phyloP scores from a whole-genome alignment of 2,113 vertebrate genomes.

The Atherinomorus stipes region DNA sequence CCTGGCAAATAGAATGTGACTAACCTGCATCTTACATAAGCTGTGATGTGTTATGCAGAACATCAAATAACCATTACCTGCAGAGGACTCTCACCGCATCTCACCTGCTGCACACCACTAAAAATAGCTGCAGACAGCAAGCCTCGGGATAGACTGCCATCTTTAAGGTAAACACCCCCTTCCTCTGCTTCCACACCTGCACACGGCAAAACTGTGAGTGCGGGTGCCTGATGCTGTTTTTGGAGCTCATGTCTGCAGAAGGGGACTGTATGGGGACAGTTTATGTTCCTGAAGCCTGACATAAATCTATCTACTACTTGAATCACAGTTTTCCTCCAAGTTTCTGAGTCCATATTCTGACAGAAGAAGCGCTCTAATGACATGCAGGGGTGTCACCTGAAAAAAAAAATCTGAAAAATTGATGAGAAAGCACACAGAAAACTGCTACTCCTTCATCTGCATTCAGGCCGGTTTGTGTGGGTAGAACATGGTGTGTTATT shows the following conservation, averaged over 20 bases:
- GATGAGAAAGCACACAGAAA: background rate
- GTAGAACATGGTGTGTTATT: background rate
- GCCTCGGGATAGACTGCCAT: background rate
- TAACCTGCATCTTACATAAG: conserved; percentile 43
- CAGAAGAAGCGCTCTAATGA: background rate
- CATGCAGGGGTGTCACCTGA: background rate
- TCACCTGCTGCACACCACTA: background rate
- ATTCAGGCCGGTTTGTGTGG: background rate
- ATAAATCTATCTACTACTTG: background rate
- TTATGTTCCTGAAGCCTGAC: background rate
- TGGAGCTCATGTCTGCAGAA: background rate
- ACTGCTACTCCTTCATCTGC: background rate
- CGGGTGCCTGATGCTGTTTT: background rate
- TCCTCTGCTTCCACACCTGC: background rate
- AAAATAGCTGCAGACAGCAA: background rate
- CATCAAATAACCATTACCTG: background rate
- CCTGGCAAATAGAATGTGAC: conserved; percentile 23
- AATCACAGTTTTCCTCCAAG: background rate
- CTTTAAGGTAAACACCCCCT: background rate
- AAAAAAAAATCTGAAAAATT: background rate
- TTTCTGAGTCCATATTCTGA: background rate
- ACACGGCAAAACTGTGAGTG: background rate
- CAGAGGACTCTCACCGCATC: conserved; percentile 11
- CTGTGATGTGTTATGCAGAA: conserved; percentile 12
- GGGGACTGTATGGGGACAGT: background rate